Percentiles rank a stretch among this genome's conserved stretches.
phyloP scores from a whole-genome alignment of 2,113 vertebrate genomes.

The Amazona guildingii region DNA sequence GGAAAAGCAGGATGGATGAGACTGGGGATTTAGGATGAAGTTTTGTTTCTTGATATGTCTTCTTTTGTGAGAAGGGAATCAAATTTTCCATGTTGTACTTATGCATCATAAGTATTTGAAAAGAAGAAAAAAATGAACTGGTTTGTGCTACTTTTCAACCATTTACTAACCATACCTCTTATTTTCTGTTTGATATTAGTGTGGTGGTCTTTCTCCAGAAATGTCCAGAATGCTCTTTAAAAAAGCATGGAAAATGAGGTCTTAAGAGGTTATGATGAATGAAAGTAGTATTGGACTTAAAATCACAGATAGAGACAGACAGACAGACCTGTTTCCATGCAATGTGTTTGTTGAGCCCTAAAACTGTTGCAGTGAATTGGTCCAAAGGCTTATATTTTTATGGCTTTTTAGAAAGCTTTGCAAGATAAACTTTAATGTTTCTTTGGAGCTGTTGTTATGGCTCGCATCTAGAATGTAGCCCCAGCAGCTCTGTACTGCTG shows the following conservation, averaged over 20 bases:
- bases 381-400: neutral
- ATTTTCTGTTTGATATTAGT: neutral
- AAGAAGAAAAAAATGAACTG: neutral
- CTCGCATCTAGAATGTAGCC: neutral
- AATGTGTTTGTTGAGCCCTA: neutral
- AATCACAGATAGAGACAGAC: neutral
- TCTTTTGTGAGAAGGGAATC: neutral
- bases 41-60: neutral
- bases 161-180: neutral
- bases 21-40: neutral
- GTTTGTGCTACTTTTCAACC: neutral
- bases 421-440: neutral
- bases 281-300: neutral
- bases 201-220: neutral
- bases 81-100: neutral
- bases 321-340: neutral
- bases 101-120: neutral
- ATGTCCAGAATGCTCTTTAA: neutral
- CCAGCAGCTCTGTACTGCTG: neutral
- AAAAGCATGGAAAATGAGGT: neutral
- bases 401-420: neutral
- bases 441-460: neutral
- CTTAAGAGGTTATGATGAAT: neutral
- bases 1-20: neutral
- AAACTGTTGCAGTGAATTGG: neutral